Base-by-base conservation (phyloP, 2,888 invertebrate species). In the Meghimatium bilineatum region DNA sequence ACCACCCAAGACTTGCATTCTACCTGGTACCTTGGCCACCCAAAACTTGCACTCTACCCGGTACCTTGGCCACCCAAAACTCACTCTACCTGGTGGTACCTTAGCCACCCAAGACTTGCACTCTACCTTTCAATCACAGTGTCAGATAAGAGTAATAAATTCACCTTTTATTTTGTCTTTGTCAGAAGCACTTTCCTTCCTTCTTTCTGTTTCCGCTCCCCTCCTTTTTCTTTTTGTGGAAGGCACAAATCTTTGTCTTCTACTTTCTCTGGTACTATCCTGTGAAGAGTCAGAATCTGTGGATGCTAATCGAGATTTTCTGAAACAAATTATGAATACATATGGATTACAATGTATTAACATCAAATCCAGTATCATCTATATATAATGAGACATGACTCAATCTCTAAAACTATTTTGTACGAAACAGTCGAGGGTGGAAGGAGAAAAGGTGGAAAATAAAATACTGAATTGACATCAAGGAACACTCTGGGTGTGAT, bases 131-230 rank as follows among this genome's bases (percentile, higher is more conserved):
- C n/a, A 69, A 20, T 14, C 36, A 71, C 1, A 71, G 6, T 44
- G 44, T 44, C 12, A 69, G 20, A 36, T 3, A 23, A 38, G 38
- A 71, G 23, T n/a, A 71, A 38, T 1, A 74, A 17, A 17, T n/a
- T 74, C 52, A 77, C 76, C 36, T 77, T 77, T 77, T n/a, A 14
- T 44, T 32, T 44, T 49, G 29, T 67, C 69, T 29, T 66, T 79
- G 10, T 20, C 32, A n/a, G 5, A 49, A 36, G n/a, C 14, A 60
- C 60, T 67, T 20, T n/a, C 20, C 29, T 49, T 29, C 32, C 32
- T 77, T 60, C 63, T 67, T 49, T 32, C 67, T 34, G 38, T 79
- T 29, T 32, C 20, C 14, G 12, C 10, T 52, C 38, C 67, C 49
- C 34, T 80, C 80, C 26, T 69, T 72, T 38, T 80, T 36, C 1